Conservation (phyloP, 2,797 vertebrate species). For the Myotis findleyi region DNA sequence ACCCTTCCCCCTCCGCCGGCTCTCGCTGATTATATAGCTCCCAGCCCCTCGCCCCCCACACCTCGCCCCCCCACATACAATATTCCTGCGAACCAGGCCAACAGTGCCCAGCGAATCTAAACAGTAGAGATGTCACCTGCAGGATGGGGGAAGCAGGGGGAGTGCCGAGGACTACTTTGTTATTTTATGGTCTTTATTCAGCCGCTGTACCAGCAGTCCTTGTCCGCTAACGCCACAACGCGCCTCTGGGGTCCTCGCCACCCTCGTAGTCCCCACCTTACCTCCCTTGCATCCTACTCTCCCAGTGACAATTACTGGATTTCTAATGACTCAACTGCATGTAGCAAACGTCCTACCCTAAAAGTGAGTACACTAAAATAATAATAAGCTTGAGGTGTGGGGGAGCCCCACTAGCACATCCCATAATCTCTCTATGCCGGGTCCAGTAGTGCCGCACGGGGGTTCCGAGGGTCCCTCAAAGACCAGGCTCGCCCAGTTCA, state of each 20-base stretch:
- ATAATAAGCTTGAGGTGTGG: background rate
- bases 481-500: background rate
- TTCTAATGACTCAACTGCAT: constrained; percentile 77
- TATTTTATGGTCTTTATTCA: constrained; percentile 64
- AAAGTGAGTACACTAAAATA: constrained; percentile 68
- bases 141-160: background rate
- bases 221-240: constrained; percentile 83
- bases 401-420: background rate
- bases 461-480: background rate
- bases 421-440: background rate
- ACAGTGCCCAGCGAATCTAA: constrained; percentile 56
- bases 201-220: constrained; percentile 81
- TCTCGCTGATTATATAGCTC: background rate
- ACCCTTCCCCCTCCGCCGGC: constrained; percentile 36
- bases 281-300: constrained; percentile 28
- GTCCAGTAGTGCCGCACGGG: background rate
- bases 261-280: background rate
- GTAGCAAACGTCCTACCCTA: constrained; percentile 82
- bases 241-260: constrained; percentile 57
- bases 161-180: constrained; percentile 42
- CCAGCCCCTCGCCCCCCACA: too few relatives aligned
- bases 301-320: constrained; percentile 78
- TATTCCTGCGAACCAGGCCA: background rate
- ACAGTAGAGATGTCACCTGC: constrained; percentile 84
- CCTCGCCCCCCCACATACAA: background rate